Evolutionary conservation across 2,797 vertebrate genomes (phyloP).

Genomic region (Pangasius krempfi): DNA sequence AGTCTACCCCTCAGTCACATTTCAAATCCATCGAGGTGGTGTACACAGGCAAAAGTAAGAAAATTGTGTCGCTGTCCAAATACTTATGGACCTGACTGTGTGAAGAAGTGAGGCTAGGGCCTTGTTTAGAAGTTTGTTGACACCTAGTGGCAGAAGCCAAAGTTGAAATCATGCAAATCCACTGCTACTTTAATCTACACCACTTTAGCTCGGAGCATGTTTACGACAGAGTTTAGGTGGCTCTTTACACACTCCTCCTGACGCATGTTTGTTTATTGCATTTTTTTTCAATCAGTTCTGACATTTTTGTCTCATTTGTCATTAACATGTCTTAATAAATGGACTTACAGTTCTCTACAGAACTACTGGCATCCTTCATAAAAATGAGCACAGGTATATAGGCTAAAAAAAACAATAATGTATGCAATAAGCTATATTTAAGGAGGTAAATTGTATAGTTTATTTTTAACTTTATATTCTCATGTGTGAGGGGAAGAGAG

Average conservation of each 20-base stretch:
- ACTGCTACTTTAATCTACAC: background rate
- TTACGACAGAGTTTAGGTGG: background rate
- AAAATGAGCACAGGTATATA: background rate
- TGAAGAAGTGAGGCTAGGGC: background rate
- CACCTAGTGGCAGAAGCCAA: background rate
- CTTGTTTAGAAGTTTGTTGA: background rate
- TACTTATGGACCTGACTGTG: too few species aligned
- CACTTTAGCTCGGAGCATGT: background rate
- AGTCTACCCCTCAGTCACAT: too few species aligned
- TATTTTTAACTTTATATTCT: background rate
- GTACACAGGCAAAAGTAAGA: too few species aligned
- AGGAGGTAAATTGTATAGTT: background rate
- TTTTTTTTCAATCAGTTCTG: background rate
- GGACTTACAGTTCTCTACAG: background rate
- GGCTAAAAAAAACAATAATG: background rate
- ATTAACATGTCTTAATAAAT: background rate
- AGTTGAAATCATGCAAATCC: background rate
- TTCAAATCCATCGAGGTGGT: too few species aligned
- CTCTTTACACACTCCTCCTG: too few species aligned
- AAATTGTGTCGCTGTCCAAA: too few species aligned
- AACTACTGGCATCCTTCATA: background rate
- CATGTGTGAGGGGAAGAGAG: background rate
- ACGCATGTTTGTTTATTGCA: background rate
- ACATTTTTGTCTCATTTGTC: background rate
- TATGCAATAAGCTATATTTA: background rate